A percentile compares a stretch with the other conserved stretches of the same genome.
Evolutionary conservation across 1,140 invertebrate species (phyloP).

Genomic region (Drosophila lacteicornis): DNA sequence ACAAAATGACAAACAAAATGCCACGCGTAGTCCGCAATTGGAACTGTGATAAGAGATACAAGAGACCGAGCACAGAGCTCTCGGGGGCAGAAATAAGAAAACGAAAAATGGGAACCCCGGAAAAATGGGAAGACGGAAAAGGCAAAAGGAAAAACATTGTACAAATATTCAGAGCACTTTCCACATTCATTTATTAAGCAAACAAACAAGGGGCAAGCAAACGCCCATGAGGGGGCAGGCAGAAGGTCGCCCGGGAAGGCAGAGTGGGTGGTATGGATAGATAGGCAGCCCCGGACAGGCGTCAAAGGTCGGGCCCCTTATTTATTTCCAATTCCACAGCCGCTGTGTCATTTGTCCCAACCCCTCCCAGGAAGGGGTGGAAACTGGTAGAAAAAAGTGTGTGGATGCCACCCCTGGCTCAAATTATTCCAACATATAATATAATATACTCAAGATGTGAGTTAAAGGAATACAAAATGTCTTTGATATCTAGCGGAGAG

Average conservation of each 20-base stretch:
- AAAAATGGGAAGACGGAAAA: neutral
- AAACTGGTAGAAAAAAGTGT: neutral
- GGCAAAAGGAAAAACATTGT: slow-evolving; percentile 51
- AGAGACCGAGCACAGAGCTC: neutral
- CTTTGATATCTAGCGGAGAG: too few relatives aligned
- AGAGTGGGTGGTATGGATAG: neutral
- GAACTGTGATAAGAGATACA: slow-evolving; percentile 36
- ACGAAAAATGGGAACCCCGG: neutral
- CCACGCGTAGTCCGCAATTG: slow-evolving; percentile 40
- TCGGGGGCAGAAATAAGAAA: neutral
- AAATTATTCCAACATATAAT: neutral
- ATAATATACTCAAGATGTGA: neutral
- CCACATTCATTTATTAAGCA: slow-evolving; percentile 68
- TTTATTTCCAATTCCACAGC: slow-evolving; percentile 55
- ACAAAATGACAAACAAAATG: slow-evolving; percentile 50
- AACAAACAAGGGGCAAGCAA: slow-evolving; percentile 40
- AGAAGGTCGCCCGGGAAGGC: slow-evolving; percentile 15
- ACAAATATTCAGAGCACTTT: slow-evolving; percentile 74
- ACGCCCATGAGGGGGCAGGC: neutral
- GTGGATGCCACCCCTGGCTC: neutral
- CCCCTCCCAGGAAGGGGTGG: slow-evolving; percentile 13
- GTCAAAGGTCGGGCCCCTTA: slow-evolving; percentile 58
- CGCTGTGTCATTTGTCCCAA: slow-evolving; percentile 48
- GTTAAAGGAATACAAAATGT: too few relatives aligned
- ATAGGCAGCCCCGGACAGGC: slow-evolving; percentile 24